These are phyloP conservation scores for Scaptomyza cyrtandrae DNA, from an alignment of 2,888 invertebrate species.

Conservation along the genomic window DNA sequence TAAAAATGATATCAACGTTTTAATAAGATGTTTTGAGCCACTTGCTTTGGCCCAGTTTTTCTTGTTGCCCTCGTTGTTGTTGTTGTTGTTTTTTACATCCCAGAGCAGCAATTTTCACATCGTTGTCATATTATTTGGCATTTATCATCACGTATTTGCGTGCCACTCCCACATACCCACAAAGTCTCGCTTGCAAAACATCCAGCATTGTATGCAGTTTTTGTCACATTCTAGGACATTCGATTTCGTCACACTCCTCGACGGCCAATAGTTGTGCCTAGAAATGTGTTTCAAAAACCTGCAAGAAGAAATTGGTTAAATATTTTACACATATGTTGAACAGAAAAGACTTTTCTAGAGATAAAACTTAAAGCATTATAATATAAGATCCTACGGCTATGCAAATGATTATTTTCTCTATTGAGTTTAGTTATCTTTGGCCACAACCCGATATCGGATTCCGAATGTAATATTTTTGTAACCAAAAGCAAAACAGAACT, in stretches of 20 bases:
- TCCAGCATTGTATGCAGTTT: conserved; percentile 23
- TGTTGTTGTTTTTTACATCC: conserved; percentile 9
- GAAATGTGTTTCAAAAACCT: conserved; percentile 81
- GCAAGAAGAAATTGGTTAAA: conserved; percentile 45
- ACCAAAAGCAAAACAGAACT: no score
- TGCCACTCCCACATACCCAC: conserved; percentile 16
- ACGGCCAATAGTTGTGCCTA: conserved; percentile 45
- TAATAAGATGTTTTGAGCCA: conserved; percentile 60
- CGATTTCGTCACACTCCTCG: conserved; percentile 1
- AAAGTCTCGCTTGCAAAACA: conserved; percentile 14
- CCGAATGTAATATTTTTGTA: no score
- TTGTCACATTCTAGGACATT: conserved; percentile 41
- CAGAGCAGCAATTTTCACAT: conserved; percentile 53
- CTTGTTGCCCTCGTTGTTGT: neutral
- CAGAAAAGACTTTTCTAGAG: neutral
- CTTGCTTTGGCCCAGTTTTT: conserved; percentile 52
- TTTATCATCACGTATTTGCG: conserved; percentile 63
- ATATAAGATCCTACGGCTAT: no score
- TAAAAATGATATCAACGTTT: conserved; percentile 65
- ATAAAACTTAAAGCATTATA: no score
- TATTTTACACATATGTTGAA: neutral
- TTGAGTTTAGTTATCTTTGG: no score
- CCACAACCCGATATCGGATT: no score
- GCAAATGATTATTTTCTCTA: no score
- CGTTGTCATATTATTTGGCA: conserved; percentile 78